These are phyloP conservation scores for Hexactinellida sp. DNA, from an alignment of 37 sponge, comb jelly and placozoan species.

Conservation along the genomic window DNA sequence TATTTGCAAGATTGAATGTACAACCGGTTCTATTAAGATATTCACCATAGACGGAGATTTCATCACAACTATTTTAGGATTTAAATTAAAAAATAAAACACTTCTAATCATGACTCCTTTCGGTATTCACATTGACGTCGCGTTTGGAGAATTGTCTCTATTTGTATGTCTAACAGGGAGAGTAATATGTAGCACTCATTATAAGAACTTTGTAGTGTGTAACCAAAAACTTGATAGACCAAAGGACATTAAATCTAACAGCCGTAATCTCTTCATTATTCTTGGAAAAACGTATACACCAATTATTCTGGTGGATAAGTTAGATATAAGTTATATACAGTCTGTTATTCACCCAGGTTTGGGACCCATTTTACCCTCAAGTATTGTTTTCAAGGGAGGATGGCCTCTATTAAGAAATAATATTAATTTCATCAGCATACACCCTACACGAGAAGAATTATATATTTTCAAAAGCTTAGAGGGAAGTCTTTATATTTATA, in stretches of 20 bases:
- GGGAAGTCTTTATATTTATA: neutral
- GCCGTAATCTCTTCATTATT: neutral
- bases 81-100: neutral
- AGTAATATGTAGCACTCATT: neutral
- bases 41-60: neutral
- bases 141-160: neutral
- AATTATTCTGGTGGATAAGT: neutral
- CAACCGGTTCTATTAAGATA: neutral
- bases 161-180: neutral
- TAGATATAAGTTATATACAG: neutral
- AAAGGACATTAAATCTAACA: neutral
- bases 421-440: neutral
- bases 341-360: neutral
- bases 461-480: neutral
- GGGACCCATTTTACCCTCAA: neutral
- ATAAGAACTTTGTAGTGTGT: neutral
- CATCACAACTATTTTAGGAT: neutral
- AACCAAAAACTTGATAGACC: neutral
- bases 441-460: neutral
- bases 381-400: neutral
- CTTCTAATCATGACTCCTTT: neutral
- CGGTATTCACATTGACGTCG: neutral
- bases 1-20: neutral
- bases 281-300: neutral
- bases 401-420: neutral